Percentiles rank a stretch among this genome's conserved stretches.
Conservation (phyloP, 1,140 invertebrate genomes). For the Tetragonula clypearis region DNA sequence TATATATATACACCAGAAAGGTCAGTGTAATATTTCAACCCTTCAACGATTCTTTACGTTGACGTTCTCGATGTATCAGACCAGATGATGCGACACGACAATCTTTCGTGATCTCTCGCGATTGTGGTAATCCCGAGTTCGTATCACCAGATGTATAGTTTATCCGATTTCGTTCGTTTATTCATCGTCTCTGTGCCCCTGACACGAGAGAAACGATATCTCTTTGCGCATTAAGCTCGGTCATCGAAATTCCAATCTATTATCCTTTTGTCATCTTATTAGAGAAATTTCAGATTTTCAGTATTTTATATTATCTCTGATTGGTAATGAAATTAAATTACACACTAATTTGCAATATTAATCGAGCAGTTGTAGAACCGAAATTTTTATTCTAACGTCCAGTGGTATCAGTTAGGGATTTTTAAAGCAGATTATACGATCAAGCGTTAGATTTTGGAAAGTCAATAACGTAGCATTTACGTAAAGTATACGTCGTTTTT, state of each 20-base stretch:
- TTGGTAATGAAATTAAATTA: too few relatives aligned
- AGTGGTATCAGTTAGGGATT: too few relatives aligned
- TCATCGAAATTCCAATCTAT: neutral
- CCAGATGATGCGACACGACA: conserved; percentile 45
- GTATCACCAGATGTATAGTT: neutral
- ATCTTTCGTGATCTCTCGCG: conserved; percentile 49
- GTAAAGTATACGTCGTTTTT: too few relatives aligned
- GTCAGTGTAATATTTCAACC: conserved; percentile 60
- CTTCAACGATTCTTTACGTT: conserved; percentile 46
- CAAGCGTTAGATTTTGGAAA: too few relatives aligned
- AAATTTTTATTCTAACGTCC: too few relatives aligned
- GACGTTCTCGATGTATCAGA: conserved; percentile 36
- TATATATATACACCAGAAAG: too few relatives aligned
- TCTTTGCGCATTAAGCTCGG: neutral
- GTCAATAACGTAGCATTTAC: too few relatives aligned
- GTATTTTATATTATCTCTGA: too few relatives aligned
- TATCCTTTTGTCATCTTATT: neutral
- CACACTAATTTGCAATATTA: too few relatives aligned
- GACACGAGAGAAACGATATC: conserved; percentile 4
- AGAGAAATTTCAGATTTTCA: too few relatives aligned
- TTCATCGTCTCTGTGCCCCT: neutral
- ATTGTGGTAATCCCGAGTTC: conserved; percentile 16
- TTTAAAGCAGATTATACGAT: too few relatives aligned
- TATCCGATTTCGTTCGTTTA: conserved; percentile 25
- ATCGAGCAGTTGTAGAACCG: too few relatives aligned